Percentiles rank a stretch among this genome's conserved stretches.
Conservation (phyloP, 2,797 vertebrate genomes). For the Bradypodion pumilum region DNA sequence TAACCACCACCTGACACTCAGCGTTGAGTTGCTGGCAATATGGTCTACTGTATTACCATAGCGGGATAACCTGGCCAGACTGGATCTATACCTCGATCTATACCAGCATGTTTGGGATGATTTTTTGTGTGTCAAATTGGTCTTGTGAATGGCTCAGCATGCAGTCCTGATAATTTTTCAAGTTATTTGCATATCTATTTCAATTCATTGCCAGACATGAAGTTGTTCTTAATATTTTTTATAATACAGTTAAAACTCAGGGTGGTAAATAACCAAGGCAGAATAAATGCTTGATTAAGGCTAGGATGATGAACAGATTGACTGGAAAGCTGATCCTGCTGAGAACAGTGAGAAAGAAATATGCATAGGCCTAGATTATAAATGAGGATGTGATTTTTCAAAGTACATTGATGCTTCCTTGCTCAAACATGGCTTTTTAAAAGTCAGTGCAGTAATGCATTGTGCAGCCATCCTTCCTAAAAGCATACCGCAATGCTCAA, state of each 20-base stretch:
- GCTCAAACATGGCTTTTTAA: neutral
- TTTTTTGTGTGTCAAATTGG: neutral
- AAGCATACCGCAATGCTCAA: too few species aligned
- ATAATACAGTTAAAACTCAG: too few species aligned
- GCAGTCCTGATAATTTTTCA: neutral
- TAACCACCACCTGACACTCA: too few species aligned
- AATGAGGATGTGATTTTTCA: neutral
- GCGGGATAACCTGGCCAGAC: too few species aligned
- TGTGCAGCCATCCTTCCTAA: too few species aligned
- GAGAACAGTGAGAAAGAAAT: neutral
- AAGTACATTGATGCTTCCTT: neutral
- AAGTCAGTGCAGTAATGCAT: neutral
- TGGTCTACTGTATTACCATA: too few species aligned
- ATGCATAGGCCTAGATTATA: neutral
- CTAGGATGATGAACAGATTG: neutral
- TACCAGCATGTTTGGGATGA: neutral
- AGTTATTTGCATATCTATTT: neutral
- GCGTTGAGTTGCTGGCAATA: too few species aligned
- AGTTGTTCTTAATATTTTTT: too few species aligned
- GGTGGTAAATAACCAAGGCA: neutral
- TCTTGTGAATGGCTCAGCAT: neutral
- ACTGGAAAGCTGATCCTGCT: too few species aligned
- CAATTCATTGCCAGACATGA: neutral
- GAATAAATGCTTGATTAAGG: neutral
- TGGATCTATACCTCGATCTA: too few species aligned